phyloP scores from a whole-genome alignment of 2,888 invertebrate species.

The Ditylenchus weischeri region DNA sequence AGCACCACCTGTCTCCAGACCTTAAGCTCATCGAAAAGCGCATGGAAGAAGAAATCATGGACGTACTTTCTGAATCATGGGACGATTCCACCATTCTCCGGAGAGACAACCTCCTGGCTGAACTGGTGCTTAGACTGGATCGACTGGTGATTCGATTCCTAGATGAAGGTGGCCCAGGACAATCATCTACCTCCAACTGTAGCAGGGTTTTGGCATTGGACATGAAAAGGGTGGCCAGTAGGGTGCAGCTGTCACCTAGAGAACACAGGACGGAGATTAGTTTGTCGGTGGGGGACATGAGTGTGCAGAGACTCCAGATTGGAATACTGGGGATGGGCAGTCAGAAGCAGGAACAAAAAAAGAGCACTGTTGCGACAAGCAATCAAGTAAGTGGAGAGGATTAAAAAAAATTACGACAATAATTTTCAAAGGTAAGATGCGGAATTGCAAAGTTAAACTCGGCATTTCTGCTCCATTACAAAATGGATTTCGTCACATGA shows the following conservation, averaged over 20 bases:
- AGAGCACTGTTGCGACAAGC: no score
- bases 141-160: conserved; percentile 50
- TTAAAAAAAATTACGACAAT: no score
- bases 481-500: no score
- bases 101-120: conserved; percentile 53
- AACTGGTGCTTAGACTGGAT: conserved; percentile 48
- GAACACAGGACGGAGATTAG: conserved; percentile 48
- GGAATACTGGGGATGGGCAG: no score
- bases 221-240: conserved; percentile 43
- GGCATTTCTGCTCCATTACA: no score
- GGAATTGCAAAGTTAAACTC: no score
- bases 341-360: no score
- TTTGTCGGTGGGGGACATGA: conserved; percentile 49
- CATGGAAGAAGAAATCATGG: conserved; percentile 54
- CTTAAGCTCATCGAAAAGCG: conserved; percentile 35
- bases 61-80: conserved; percentile 56
- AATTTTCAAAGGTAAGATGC: no score
- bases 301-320: conserved; percentile 45
- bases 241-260: conserved; percentile 51
- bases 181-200: not conserved
- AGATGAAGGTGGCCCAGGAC: conserved; percentile 34
- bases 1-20: conserved; percentile 32
- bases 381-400: no score
- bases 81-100: conserved; percentile 56
- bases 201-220: conserved; percentile 49